Evolutionary conservation across 2,113 vertebrate genomes (phyloP), one percentile per base, ranked within the genome.

Genomic region (Macquaria ambigua): DNA sequence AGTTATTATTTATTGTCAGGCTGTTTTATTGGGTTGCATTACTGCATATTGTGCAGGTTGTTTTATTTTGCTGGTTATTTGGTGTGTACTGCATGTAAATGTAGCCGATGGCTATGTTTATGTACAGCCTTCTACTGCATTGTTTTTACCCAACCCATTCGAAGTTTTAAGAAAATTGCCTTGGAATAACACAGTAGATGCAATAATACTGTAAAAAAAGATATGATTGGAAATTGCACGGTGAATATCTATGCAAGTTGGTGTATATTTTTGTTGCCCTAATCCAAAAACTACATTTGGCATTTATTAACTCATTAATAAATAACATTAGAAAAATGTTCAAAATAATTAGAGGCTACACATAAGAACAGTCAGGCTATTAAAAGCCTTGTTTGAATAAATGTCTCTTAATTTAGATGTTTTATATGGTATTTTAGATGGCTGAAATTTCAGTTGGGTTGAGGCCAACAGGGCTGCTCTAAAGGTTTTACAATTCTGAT

Each of bases 241-340:
- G 55, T 81, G 48, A 87, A 81, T 74, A 75, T 84, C 87, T 92
- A 87, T 92, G 90, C 89, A 90, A 90, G 58, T 39, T 67, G 52
- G 56, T 75, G 61, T 56, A 10, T 25, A 48, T 68, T 72, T 20
- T 16, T 37, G 64, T 52, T 18, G 11, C 70, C 39, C 15, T 39
- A 31, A 82, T 9, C 55, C 10, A 25, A 63, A 85, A 56, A 66
- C 20, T 2, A 11, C 6, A 59, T 34, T 20, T 16, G 41, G 10
- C 43, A 11, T 71, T 25, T 41, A 79, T 74, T 68, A 46, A 79
- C n/a, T 56, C 0, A 4, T 41, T 28, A 39, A 59, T n/a, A 7
- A 43, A 9, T 16, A 66, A n/a, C 39, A 31, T 8, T 41, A 73
- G 8, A 31, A 1, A 48, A 14, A 31, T 67, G 1, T 74, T 15